Evolutionary conservation across 2,888 invertebrate genomes (phyloP), one percentile per base, ranked within the genome.

Genomic region (Stenichneumon culpator): DNA sequence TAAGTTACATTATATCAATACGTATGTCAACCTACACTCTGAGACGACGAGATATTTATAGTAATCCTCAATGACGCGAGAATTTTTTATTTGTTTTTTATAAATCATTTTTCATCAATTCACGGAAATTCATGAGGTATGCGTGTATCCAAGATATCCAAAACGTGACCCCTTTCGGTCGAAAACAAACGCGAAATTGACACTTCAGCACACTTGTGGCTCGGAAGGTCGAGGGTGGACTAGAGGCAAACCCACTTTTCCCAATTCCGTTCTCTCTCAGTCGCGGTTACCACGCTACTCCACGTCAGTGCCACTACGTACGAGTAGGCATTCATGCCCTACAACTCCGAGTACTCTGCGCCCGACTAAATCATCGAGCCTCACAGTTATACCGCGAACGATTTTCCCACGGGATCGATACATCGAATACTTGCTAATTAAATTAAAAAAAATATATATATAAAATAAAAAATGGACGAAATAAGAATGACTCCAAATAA

Each of bases 201-300:
- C 84, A 82, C 73, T 84, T 84, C 63, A 79, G 54, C 73, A 82
- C 84, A 84, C 84, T 84, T 84, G 84, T 84, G 73, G 84, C 84
- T 84, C 82, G 84, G 44, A 16, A 82, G 84, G 81, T 82, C 82
- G 84, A 73, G 77, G 77, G 63, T 67, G 52, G 68, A 52, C 70
- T 68, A 60, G 67, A 68, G 25, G 63, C 25, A 39, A 69, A 57
- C 28, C 47, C 39, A 39, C 82, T 68, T 60, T 70, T 63, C 36
- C 60, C 32, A 32, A 57, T 39, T 63, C 68, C 52, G 28, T 39
- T 63, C 32, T 19, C 57, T 22, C 36, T 60, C 57, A 4, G 57
- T 28, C 50, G 32, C 57, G 11, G 19, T 32, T 54, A 79, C 54
- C 67, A 44, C 25, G 16, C 22, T 19, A 73, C 57, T 78, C 50